These are phyloP conservation scores for Blomia tropicalis DNA, from an alignment of 2,888 invertebrate species.

Conservation along the genomic window DNA sequence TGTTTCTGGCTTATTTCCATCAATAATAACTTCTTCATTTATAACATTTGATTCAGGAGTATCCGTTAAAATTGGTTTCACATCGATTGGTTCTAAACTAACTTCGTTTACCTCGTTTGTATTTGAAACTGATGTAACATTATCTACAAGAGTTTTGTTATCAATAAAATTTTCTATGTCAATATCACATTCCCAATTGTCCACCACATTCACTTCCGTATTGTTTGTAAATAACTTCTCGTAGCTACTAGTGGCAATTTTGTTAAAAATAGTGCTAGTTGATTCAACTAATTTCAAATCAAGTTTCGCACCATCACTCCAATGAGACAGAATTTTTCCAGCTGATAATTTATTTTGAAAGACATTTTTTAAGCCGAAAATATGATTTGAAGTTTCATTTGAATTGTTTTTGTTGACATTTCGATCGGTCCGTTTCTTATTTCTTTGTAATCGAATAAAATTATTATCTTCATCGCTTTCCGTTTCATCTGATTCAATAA, in stretches of 20 bases:
- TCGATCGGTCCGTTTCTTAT: background rate
- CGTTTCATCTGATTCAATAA: constrained; percentile 6
- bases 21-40: background rate
- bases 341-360: constrained; percentile 5
- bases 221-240: background rate
- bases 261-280: background rate
- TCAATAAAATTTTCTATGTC: too few species aligned
- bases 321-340: constrained; percentile 14
- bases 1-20: background rate
- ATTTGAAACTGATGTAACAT: too few species aligned
- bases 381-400: background rate
- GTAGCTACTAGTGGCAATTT: background rate
- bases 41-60: background rate
- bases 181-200: background rate
- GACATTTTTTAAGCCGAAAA: background rate
- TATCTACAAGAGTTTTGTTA: too few species aligned
- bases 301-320: background rate
- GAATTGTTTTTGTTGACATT: background rate
- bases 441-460: background rate
- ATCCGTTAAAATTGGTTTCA: background rate
- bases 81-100: background rate
- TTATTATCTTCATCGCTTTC: constrained; percentile 3
- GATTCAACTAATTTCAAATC: background rate
- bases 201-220: background rate
- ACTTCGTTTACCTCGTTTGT: background rate